Percentiles rank a stretch among this genome's conserved stretches.
These are phyloP conservation scores for Phalacrocorax brasilianus DNA, from an alignment of 2,113 vertebrate genomes.

Conservation along the genomic window DNA sequence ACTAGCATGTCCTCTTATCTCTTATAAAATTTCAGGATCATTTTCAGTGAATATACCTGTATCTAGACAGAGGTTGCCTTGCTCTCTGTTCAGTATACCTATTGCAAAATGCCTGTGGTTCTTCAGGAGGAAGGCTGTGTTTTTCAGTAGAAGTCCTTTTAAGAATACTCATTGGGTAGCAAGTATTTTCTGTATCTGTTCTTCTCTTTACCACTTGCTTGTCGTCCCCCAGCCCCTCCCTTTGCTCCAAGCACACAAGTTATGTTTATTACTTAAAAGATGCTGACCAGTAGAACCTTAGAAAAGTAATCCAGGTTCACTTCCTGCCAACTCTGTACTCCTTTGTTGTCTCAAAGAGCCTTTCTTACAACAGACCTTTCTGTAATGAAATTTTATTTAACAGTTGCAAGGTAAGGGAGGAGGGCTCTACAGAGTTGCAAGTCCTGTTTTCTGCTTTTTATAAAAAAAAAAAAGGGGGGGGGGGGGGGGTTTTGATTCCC, in stretches of 20 bases:
- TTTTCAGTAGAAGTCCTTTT: neutral
- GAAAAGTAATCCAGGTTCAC: neutral
- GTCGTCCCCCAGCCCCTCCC: neutral
- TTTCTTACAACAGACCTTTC: neutral
- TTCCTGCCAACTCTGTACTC: neutral
- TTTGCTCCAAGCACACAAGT: neutral
- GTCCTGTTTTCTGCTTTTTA: neutral
- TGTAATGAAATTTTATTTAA: neutral
- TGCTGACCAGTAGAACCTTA: neutral
- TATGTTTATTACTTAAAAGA: neutral
- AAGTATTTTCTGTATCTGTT: neutral
- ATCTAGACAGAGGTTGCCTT: neutral
- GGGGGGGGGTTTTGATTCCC: neutral
- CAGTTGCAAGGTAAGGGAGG: neutral
- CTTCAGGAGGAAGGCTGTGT: neutral
- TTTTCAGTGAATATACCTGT: neutral
- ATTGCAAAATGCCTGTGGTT: neutral
- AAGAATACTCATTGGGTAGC: neutral
- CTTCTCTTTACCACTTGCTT: neutral
- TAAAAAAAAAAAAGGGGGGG: accelerated
- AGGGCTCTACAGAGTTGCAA: neutral
- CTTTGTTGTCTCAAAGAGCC: neutral
- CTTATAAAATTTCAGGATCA: neutral
- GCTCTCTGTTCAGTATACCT: neutral
- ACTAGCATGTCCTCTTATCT: neutral